phyloP scores from a whole-genome alignment of 2,113 vertebrate species.

The Phrynocephalus versicolor region DNA sequence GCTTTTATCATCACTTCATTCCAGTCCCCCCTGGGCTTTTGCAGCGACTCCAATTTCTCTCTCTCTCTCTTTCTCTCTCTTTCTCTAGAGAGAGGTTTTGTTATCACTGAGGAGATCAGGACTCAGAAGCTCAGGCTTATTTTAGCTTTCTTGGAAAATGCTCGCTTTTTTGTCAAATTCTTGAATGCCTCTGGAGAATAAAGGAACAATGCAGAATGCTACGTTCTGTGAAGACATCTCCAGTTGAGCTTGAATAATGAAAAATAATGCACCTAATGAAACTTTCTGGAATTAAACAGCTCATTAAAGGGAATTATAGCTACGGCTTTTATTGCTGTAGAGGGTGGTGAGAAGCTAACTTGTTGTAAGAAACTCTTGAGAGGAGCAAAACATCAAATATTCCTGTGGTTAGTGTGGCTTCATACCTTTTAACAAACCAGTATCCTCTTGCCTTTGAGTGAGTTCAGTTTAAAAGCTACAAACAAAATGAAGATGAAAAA shows the following conservation, averaged over 20 bases:
- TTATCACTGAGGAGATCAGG: conserved; percentile 21
- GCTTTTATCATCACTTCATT: conserved; percentile 29
- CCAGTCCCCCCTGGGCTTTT: conserved; percentile 8
- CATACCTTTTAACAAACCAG: not conserved
- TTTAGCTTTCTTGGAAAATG: not conserved
- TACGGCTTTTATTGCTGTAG: not conserved
- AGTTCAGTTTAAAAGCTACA: not conserved
- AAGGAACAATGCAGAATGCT: not conserved
- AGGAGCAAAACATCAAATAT: not conserved
- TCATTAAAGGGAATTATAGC: not conserved
- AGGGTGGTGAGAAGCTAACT: not conserved
- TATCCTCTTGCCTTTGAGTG: not conserved
- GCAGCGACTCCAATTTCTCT: not conserved
- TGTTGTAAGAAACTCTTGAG: not conserved
- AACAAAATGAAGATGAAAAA: not conserved
- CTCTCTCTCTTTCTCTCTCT: not conserved
- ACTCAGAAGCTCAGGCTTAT: conserved; percentile 13
- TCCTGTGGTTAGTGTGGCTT: not conserved
- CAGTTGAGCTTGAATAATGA: not conserved
- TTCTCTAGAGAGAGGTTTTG: conserved; percentile 7
- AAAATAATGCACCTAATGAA: not conserved
- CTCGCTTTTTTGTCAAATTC: not conserved
- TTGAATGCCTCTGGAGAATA: not conserved
- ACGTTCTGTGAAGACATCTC: not conserved
- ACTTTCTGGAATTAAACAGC: conserved; percentile 2